Conservation (phyloP, 2,113 vertebrate genomes). For the Ginglymostoma cirratum region DNA sequence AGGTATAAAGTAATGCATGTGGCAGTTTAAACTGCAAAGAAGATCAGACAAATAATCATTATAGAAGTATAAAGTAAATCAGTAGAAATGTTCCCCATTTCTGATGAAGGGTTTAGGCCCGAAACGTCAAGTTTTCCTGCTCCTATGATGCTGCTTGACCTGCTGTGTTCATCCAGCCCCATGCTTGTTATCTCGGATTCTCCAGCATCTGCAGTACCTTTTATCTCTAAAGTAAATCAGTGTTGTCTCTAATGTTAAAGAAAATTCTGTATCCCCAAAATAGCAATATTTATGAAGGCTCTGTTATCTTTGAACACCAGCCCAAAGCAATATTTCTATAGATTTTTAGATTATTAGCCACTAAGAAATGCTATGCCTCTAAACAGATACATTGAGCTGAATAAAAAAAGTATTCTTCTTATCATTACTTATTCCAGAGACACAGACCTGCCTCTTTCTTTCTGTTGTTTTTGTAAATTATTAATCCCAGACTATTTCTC, state of each 20-base stretch:
- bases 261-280: neutral
- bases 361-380: neutral
- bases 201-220: no score
- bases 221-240: no score
- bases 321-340: neutral
- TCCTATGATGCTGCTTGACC: no score
- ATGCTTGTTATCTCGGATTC: no score
- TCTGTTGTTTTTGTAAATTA: neutral
- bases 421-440: neutral
- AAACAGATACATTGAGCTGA: neutral
- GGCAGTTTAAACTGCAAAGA: neutral
- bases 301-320: neutral
- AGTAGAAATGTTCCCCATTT: no score
- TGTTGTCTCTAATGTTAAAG: no score
- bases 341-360: neutral
- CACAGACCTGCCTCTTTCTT: no score
- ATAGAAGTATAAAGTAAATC: no score
- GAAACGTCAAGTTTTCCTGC: no score
- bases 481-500: neutral
- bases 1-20: neutral
- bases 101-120: no score
- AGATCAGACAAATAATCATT: no score
- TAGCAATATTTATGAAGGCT: neutral
- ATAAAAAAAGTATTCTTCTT: neutral
- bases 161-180: no score